Conservation (phyloP, 2,113 vertebrate genomes). For the Oriolus oriolus region DNA sequence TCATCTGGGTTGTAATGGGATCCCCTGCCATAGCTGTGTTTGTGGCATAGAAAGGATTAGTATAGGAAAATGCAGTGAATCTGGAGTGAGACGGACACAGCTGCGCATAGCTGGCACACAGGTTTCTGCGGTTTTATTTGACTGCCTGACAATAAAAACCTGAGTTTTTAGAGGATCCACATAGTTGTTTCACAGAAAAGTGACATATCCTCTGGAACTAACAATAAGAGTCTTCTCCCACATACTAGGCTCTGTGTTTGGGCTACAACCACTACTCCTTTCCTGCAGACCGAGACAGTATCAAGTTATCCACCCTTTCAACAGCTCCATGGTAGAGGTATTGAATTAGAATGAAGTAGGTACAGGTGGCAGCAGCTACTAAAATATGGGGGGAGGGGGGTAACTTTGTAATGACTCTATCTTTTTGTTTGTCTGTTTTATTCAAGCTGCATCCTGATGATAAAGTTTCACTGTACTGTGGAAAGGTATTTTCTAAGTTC, state of each 20-base stretch:
- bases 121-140: neutral
- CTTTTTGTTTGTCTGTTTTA: neutral
- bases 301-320: constrained; percentile 65
- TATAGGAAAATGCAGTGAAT: neutral
- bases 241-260: constrained; percentile 10
- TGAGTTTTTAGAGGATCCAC: constrained; percentile 30
- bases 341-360: constrained; percentile 53
- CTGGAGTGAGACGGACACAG: neutral
- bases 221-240: neutral
- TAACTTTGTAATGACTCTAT: neutral
- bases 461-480: neutral
- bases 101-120: constrained; percentile 19
- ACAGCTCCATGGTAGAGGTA: constrained; percentile 31
- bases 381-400: neutral
- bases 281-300: constrained; percentile 18
- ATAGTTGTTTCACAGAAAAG: constrained; percentile 35
- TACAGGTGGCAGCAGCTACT: constrained; percentile 71
- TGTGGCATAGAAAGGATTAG: neutral
- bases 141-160: constrained; percentile 29
- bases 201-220: neutral
- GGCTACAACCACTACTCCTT: neutral
- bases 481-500: neutral
- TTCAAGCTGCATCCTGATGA: neutral
- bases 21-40: neutral
- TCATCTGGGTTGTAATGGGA: neutral